Percentiles rank a stretch among this genome's conserved stretches.
phyloP scores from a whole-genome alignment of 2,797 vertebrate genomes.

The Benthosema pterotum region DNA sequence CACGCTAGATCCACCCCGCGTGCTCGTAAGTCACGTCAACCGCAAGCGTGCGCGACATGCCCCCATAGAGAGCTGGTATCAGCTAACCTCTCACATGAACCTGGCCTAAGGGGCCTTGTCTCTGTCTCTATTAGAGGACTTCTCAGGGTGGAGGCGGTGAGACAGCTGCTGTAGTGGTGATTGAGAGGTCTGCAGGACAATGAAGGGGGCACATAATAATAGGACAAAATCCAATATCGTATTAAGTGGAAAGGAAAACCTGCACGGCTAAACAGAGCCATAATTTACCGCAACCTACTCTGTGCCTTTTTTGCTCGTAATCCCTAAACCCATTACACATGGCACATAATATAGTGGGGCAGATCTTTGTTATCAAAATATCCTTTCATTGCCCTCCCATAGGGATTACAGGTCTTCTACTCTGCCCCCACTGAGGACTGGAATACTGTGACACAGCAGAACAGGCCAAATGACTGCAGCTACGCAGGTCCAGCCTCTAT shows the following conservation, averaged over 20 bases:
- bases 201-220: conserved; percentile 41
- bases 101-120: conserved; percentile 27
- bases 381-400: conserved; percentile 13
- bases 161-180: conserved; percentile 39
- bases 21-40: conserved; percentile 19
- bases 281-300: conserved; percentile 5
- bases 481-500: conserved; percentile 40
- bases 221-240: conserved; percentile 25
- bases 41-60: conserved; percentile 8
- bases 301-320: conserved; percentile 34
- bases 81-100: conserved; percentile 30
- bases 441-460: conserved; percentile 50
- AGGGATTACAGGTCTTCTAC: conserved; percentile 16
- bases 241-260: conserved; percentile 33
- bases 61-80: conserved; percentile 42
- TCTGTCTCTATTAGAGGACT: conserved; percentile 47
- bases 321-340: conserved; percentile 43
- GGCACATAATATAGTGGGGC: conserved; percentile 14
- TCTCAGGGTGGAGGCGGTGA: conserved; percentile 26
- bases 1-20: conserved; percentile 1
- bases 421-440: conserved; percentile 33
- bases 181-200: conserved; percentile 23
- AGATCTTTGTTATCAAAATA: conserved; percentile 8
- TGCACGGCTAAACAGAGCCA: conserved; percentile 15
- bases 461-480: conserved; percentile 34